Conservation (phyloP, 2,888 invertebrate genomes). For the Oeneis ivallda region DNA sequence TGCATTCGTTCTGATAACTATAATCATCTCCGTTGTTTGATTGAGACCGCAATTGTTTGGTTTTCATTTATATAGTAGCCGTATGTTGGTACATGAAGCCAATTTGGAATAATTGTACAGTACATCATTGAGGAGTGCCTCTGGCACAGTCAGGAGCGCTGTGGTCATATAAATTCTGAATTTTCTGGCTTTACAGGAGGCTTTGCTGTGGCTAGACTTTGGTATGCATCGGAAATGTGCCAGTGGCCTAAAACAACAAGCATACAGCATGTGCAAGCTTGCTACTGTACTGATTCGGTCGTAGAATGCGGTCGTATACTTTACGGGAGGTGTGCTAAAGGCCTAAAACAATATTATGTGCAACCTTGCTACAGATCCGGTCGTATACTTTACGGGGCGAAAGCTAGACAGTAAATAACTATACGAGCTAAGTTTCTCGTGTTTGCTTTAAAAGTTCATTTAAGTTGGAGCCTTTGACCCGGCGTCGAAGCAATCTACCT, state of each 20-base stretch:
- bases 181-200: too few species aligned
- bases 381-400: slow-evolving; percentile 4
- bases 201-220: too few species aligned
- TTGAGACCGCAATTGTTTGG: slow-evolving; percentile 26
- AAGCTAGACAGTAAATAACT: slow-evolving; percentile 2
- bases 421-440: slow-evolving; percentile 13
- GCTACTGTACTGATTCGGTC: too few species aligned
- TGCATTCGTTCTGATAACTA: slow-evolving; percentile 27
- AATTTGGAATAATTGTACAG: too few species aligned
- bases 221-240: too few species aligned
- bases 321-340: neutral
- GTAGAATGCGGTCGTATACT: too few species aligned
- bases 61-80: slow-evolving; percentile 11
- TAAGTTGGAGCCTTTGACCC: slow-evolving; percentile 31
- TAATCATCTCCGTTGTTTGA: slow-evolving; percentile 25
- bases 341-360: neutral
- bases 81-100: neutral
- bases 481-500: slow-evolving; percentile 33
- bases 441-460: slow-evolving; percentile 19
- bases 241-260: too few species aligned
- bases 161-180: too few species aligned
- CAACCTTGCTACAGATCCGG: neutral
- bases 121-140: too few species aligned
- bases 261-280: too few species aligned
- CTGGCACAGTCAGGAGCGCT: too few species aligned